Evolutionary conservation across 2,888 invertebrate species (phyloP), one percentile per base, ranked within the genome.

Genomic region (Tuta absoluta): DNA sequence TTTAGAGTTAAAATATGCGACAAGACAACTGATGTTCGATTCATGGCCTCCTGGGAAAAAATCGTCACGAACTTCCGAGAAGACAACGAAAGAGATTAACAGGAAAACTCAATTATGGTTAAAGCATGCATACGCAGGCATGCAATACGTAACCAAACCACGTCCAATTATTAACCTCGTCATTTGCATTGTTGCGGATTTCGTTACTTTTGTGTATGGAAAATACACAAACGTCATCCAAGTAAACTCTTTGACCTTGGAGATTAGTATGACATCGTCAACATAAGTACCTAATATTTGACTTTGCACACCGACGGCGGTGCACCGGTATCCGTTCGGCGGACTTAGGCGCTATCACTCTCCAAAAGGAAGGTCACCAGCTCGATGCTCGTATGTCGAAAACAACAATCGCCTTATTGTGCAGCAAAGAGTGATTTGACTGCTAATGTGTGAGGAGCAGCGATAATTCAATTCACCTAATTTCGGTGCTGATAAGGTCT

Each of bases 351-450:
- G 57, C 65, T 64, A 64, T 64, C 63, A 49, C 64, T 65, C 63
- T 67, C 63, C 48, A 53, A 59, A 62, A 64, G 63, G 66, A 67
- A 67, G 67, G 67, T 62, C 67, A 64, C 65, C 41, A 41, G 28
- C 24, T 38, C 63, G 33, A 56, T 63, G 5, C 28, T 28, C 28
- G 33, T 33, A 48, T 63, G 63, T 63, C 41, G 63, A 59, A 65
- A 65, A 59, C 57, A 62, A 57, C 58, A 65, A 63, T 65, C 62
- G 59, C 59, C 60, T 38, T 60, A 59, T 59, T 41, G 33, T 37
- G 33, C 19, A 28, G 57, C 45, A 60, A 12, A 28, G 51, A 24
- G 12, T 64, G 64, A 53, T 60, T 60, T 33, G 58, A 37, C 48
- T 28, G 33, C 45, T 41, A 45, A 60, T 60, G 60, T 56, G 56